Conservation (phyloP, 2,888 invertebrate species). For the Griposia aprilina region DNA sequence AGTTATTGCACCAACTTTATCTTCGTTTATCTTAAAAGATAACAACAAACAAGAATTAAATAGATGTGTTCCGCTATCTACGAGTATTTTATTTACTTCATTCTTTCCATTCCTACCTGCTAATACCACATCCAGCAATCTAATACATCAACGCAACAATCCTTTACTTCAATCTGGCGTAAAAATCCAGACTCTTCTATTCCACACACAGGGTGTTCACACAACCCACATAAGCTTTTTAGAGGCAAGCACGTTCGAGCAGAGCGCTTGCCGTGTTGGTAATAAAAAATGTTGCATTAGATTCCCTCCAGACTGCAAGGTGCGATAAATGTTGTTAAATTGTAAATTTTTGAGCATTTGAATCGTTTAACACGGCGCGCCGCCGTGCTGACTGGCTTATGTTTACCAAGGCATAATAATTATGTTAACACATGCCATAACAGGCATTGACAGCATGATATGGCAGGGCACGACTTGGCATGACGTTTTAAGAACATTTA, state of each 20-base stretch:
- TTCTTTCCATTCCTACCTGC: background rate
- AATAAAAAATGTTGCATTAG: slow-evolving; percentile 68
- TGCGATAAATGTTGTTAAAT: slow-evolving; percentile 8
- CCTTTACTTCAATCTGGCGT: slow-evolving; percentile 76
- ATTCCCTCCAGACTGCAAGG: slow-evolving; percentile 28
- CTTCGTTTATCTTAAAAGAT: too few species aligned
- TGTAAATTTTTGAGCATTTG: background rate
- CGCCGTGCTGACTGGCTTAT: background rate
- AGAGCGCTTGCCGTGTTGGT: slow-evolving; percentile 62
- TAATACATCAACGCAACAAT: slow-evolving; percentile 58
- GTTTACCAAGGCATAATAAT: too few species aligned
- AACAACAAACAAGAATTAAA: too few species aligned
- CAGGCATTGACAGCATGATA: too few species aligned
- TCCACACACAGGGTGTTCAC: slow-evolving; percentile 72
- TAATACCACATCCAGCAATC: slow-evolving; percentile 42
- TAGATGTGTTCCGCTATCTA: too few species aligned
- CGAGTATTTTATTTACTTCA: background rate
- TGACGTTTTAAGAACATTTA: too few species aligned
- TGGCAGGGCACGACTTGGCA: too few species aligned
- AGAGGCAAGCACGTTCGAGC: slow-evolving; percentile 73
- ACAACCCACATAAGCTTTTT: slow-evolving; percentile 75
- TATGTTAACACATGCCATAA: background rate
- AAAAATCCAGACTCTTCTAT: slow-evolving; percentile 78
- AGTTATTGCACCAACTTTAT: too few species aligned
- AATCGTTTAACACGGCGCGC: background rate